Percentiles rank a stretch among this genome's conserved stretches.
Conservation (phyloP, 2,797 vertebrate genomes). For the Rhinatrema bivittatum region DNA sequence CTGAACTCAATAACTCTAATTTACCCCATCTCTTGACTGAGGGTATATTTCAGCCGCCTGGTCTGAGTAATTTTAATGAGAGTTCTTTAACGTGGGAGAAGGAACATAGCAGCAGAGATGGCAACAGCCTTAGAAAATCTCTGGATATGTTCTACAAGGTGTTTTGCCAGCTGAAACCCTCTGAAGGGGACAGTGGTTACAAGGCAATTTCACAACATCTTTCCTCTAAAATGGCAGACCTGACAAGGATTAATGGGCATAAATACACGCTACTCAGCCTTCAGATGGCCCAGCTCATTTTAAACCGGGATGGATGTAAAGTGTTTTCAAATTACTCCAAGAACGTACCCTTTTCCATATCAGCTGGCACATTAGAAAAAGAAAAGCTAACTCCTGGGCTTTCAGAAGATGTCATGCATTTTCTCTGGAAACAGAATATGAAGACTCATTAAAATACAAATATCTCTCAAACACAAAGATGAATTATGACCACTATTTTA, state of each 20-base stretch:
- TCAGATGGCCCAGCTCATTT: constrained; percentile 50
- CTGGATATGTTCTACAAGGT: constrained; percentile 51
- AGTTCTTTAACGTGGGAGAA: neutral
- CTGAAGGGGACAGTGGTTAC: constrained; percentile 8
- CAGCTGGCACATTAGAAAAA: constrained; percentile 11
- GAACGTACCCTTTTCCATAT: constrained; percentile 33
- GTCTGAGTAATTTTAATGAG: neutral
- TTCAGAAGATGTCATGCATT: constrained; percentile 48
- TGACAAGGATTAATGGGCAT: constrained; percentile 21
- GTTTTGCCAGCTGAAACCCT: constrained; percentile 14
- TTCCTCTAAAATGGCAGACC: constrained; percentile 38
- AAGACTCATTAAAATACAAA: too few relatives aligned
- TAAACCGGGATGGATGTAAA: constrained; percentile 47
- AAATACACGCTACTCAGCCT: constrained; percentile 36
- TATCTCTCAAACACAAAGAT: too few relatives aligned
- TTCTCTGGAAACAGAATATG: constrained; percentile 36
- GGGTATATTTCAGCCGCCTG: neutral
- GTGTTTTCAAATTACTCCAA: constrained; percentile 33
- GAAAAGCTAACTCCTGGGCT: constrained; percentile 43
- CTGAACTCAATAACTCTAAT: neutral
- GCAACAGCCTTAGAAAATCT: constrained; percentile 24
- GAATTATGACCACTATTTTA: too few relatives aligned
- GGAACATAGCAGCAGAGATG: neutral
- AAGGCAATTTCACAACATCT: constrained; percentile 26
- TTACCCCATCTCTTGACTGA: neutral